Conservation (phyloP, 1,140 invertebrate species). For the Drosophila melanogaster region Release_6_plus_ISO1_MT NT_037436.4:11306501-11307000, state of each 20-base stretch:
- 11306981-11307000: slow-evolving; percentile 69
- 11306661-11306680: slow-evolving; percentile 78
- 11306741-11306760: slow-evolving; percentile 62
- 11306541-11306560: too few species aligned
- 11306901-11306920: slow-evolving; percentile 41
- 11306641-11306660: slow-evolving; percentile 74
- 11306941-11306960: neutral
- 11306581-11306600: neutral
- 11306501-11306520: too few species aligned
- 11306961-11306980: slow-evolving; percentile 59
- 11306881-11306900: slow-evolving; percentile 65
- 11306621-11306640: slow-evolving; percentile 23
- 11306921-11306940: neutral
- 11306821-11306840: slow-evolving; percentile 73
- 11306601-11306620: neutral
- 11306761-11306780: slow-evolving; percentile 30
- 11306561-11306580: too few species aligned
- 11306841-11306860: slow-evolving; percentile 76
- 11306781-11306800: slow-evolving; percentile 1
- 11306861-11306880: slow-evolving; percentile 58
- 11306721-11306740: slow-evolving; percentile 49
- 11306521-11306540: neutral
- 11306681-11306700: slow-evolving; percentile 81
- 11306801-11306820: slow-evolving; percentile 37
- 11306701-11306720: slow-evolving; percentile 68